A percentile compares a stretch with the other conserved stretches of the same genome.
Evolutionary conservation across 2,888 invertebrate genomes (phyloP).

Genomic region (Pseudococcus viburni): DNA sequence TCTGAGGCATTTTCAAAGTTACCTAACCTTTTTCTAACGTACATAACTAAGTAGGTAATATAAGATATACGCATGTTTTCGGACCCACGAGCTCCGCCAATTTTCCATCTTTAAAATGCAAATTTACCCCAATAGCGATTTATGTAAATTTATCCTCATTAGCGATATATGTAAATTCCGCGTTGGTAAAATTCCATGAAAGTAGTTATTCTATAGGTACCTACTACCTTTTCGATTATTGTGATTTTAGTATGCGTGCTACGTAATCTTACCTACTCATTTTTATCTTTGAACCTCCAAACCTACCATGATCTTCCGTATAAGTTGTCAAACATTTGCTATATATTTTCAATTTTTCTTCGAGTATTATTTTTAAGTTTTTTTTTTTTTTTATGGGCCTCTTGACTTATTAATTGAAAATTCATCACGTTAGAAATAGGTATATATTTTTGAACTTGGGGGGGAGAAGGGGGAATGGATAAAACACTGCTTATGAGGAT

Average conservation of each 20-base stretch:
- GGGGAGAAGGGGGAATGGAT: too few species aligned
- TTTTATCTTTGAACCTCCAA: background rate
- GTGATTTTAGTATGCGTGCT: background rate
- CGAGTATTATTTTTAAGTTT: too few species aligned
- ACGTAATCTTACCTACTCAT: background rate
- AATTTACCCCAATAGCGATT: background rate
- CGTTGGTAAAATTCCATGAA: background rate
- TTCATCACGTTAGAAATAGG: too few species aligned
- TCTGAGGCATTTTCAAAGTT: too few species aligned
- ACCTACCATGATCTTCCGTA: background rate
- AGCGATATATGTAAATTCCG: conserved; percentile 19
- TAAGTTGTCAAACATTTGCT: too few species aligned
- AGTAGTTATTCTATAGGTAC: background rate
- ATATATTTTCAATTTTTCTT: too few species aligned
- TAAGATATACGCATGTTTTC: background rate
- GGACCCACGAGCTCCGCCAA: background rate
- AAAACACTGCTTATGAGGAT: too few species aligned
- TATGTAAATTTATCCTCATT: conserved; percentile 30
- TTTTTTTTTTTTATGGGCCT: too few species aligned
- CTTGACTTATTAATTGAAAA: too few species aligned
- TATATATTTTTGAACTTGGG: too few species aligned
- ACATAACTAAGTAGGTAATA: too few species aligned
- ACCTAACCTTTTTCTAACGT: too few species aligned
- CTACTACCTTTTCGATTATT: background rate
- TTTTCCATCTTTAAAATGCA: conserved; percentile 19